Percentiles rank a stretch among this genome's conserved stretches.
Conservation (phyloP, 2,113 vertebrate genomes). For the Oreochromis tanganicae region DNA sequence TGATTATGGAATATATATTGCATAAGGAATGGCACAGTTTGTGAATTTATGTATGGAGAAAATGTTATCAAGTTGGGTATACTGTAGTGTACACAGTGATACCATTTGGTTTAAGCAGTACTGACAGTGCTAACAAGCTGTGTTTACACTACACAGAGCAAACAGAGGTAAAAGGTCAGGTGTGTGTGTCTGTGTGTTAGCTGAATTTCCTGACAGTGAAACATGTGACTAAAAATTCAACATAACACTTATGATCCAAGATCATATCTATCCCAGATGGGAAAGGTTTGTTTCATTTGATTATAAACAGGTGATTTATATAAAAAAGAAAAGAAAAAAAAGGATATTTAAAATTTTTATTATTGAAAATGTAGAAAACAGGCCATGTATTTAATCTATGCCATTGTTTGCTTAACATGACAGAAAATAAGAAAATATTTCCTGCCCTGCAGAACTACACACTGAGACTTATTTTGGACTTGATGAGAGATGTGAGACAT, state of each 20-base stretch:
- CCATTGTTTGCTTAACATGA: neutral
- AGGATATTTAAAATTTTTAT: neutral
- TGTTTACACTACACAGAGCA: constrained; percentile 40
- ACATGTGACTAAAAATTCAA: neutral
- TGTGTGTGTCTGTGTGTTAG: neutral
- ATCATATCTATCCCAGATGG: neutral
- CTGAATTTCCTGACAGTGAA: neutral
- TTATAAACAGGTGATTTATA: neutral
- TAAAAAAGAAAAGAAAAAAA: accelerated
- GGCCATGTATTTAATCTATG: neutral
- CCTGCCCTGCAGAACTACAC: neutral
- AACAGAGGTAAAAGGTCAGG: neutral
- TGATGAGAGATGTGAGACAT: constrained; percentile 5
- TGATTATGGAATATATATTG: neutral
- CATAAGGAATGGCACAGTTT: neutral
- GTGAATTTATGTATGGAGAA: neutral
- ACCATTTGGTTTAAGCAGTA: neutral
- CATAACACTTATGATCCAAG: neutral
- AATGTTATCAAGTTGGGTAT: constrained; percentile 1
- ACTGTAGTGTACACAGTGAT: neutral
- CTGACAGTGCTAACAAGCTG: neutral
- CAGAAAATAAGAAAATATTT: neutral
- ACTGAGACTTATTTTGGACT: neutral
- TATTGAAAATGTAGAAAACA: neutral
- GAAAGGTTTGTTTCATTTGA: neutral